These are phyloP conservation scores for Protophormia terraenovae DNA, from an alignment of 2,888 invertebrate species.

Conservation along the genomic window DNA sequence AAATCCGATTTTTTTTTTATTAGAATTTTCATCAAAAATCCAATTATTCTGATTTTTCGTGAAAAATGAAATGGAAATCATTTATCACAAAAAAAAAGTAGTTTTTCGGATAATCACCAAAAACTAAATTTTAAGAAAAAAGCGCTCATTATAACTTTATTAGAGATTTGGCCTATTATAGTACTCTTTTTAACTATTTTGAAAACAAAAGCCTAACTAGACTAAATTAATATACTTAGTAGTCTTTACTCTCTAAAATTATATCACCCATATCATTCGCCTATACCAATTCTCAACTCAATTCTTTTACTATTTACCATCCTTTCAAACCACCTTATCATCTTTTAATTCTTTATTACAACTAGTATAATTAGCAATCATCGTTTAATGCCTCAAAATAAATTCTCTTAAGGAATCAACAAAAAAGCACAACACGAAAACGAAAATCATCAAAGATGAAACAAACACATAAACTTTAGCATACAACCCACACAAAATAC, in stretches of 20 bases:
- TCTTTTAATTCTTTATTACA: background rate
- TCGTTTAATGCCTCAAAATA: background rate
- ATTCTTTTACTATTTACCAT: background rate
- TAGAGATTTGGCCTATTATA: no score
- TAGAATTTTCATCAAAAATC: no score
- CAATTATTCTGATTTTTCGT: no score
- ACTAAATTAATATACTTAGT: no score
- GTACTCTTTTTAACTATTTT: no score
- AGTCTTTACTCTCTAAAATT: background rate
- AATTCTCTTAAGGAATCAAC: background rate
- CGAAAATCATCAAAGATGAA: background rate
- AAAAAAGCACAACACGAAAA: background rate
- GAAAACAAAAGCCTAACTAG: no score
- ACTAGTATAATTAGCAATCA: constrained; percentile 3
- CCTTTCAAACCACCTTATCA: background rate
- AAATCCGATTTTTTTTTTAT: no score
- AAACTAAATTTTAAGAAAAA: no score
- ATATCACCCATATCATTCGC: background rate
- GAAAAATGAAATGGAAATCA: no score
- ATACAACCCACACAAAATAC: background rate
- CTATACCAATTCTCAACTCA: background rate
- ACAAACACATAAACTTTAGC: background rate
- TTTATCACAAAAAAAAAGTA: no score
- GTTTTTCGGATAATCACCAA: no score
- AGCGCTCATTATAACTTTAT: no score